Percentiles rank a stretch among this genome's conserved stretches.
These are phyloP conservation scores for Thaumatotibia leucotreta DNA, from an alignment of 1,140 invertebrate species.

Conservation along the genomic window DNA sequence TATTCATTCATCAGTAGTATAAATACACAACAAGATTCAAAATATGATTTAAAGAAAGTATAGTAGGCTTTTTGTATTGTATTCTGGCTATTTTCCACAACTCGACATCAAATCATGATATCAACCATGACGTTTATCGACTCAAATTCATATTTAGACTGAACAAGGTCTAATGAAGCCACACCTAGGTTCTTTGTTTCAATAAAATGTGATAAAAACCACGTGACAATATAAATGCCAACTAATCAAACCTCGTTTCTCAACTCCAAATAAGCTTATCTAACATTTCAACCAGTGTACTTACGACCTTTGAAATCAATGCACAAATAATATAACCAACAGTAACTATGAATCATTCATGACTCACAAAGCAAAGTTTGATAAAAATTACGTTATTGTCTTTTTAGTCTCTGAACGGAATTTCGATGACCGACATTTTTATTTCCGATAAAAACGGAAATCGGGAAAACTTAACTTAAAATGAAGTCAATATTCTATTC, in stretches of 20 bases:
- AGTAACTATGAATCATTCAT: background rate
- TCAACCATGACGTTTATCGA: too few species aligned
- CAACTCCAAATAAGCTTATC: background rate
- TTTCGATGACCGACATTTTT: background rate
- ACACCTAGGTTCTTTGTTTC: background rate
- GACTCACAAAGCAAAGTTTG: background rate
- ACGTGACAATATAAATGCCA: background rate
- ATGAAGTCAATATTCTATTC: too few species aligned
- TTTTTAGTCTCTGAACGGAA: background rate
- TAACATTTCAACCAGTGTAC: background rate
- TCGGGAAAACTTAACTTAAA: background rate
- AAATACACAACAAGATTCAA: too few species aligned
- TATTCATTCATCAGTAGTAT: too few species aligned
- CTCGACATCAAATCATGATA: too few species aligned
- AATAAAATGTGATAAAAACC: background rate
- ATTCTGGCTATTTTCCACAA: too few species aligned
- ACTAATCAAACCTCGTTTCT: background rate
- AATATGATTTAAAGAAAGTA: too few species aligned
- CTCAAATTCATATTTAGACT: too few species aligned
- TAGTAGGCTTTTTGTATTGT: too few species aligned
- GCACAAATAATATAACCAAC: background rate
- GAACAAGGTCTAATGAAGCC: background rate
- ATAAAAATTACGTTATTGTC: background rate
- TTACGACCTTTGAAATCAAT: background rate
- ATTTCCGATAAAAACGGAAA: background rate